Conservation (phyloP, 2,113 vertebrate species). For the Ptilorrhoa leucosticta region DNA sequence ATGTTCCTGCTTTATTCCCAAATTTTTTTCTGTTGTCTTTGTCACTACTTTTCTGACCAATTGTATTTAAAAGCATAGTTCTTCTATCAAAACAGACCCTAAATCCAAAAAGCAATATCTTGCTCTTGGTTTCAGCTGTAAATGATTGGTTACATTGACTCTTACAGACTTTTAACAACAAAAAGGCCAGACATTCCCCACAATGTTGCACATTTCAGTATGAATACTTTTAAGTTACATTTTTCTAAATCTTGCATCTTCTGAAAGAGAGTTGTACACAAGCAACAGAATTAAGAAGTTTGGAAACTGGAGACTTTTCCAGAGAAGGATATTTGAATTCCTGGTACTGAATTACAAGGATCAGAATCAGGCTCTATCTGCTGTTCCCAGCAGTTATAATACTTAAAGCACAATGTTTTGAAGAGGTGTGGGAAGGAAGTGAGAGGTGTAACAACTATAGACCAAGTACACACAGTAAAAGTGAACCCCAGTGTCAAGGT, state of each 20-base stretch:
- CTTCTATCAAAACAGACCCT: background rate
- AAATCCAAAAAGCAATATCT: background rate
- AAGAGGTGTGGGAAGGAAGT: conserved; percentile 47
- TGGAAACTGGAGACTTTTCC: background rate
- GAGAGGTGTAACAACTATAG: background rate
- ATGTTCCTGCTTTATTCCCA: background rate
- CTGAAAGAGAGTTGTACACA: background rate
- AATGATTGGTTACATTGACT: background rate
- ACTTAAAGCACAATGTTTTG: background rate
- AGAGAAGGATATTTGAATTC: background rate
- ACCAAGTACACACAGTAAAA: background rate
- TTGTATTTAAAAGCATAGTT: background rate
- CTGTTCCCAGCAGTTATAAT: background rate
- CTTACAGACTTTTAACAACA: background rate
- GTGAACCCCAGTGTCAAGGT: background rate
- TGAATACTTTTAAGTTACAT: background rate
- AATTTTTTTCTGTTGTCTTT: background rate
- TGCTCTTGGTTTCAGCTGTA: background rate
- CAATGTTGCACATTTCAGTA: background rate
- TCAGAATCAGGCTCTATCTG: background rate
- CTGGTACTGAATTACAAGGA: background rate
- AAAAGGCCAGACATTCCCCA: background rate
- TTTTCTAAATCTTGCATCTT: background rate
- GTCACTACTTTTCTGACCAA: background rate
- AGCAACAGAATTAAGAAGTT: background rate